A percentile compares a stretch with the other conserved stretches of the same genome.
phyloP scores from a whole-genome alignment of 92 coral and sea anemone genomes.

The Phymanthus crucifer region DNA sequence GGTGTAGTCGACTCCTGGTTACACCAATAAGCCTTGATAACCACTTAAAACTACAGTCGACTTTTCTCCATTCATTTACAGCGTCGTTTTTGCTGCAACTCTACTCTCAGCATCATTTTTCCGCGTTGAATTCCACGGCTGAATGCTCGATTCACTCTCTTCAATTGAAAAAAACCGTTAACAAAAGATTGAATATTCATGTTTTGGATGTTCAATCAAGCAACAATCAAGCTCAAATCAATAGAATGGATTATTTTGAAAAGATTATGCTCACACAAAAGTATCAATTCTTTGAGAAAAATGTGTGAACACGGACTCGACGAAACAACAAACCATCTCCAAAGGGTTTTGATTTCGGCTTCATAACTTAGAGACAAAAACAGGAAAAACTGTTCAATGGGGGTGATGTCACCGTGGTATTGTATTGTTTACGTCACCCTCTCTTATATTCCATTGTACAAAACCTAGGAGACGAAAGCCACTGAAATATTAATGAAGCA shows the following conservation, averaged over 20 bases:
- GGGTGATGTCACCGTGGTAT: too few species aligned
- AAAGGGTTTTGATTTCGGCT: too few species aligned
- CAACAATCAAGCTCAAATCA: background rate
- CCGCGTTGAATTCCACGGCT: background rate
- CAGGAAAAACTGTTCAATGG: too few species aligned
- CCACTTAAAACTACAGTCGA: background rate
- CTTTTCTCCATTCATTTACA: background rate
- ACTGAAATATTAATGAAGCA: too few species aligned
- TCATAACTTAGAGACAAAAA: too few species aligned
- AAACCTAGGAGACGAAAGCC: too few species aligned
- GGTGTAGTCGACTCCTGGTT: background rate
- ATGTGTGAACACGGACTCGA: background rate
- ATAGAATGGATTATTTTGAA: background rate
- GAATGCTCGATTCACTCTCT: background rate
- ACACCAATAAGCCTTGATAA: background rate
- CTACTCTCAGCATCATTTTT: background rate
- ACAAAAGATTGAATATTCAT: conserved; percentile 1
- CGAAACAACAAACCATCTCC: background rate
- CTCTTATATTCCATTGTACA: too few species aligned
- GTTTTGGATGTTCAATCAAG: background rate
- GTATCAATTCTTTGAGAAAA: background rate
- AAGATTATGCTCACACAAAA: background rate
- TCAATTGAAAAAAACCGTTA: background rate
- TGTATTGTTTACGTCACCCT: too few species aligned
- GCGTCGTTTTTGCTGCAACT: background rate